Evolutionary conservation across 2,888 invertebrate species (phyloP).

Genomic region (Nezara viridula): DNA sequence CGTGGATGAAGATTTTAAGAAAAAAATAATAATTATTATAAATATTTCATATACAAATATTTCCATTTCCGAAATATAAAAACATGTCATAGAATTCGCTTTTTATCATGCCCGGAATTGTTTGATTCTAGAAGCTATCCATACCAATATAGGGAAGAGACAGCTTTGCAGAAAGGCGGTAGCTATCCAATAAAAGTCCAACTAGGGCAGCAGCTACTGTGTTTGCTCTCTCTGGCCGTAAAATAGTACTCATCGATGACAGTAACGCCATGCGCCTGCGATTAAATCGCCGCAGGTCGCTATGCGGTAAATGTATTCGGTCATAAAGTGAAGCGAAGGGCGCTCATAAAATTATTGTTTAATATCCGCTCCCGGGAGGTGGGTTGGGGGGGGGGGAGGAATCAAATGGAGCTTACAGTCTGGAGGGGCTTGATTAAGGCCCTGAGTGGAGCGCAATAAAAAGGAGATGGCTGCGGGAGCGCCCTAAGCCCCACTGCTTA

Average conservation of each 20-base stretch:
- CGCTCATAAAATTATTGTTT: constrained; percentile 57
- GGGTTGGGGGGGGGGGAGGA: not conserved
- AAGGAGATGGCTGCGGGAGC: constrained; percentile 41
- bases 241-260: not conserved
- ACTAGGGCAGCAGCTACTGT: not conserved
- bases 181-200: constrained; percentile 22
- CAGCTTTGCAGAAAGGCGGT: not conserved
- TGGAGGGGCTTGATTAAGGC: constrained; percentile 42
- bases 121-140: not conserved
- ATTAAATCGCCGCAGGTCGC: not conserved
- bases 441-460: constrained; percentile 51
- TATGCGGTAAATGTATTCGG: not conserved
- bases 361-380: constrained; percentile 38
- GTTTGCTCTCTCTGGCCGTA: not conserved
- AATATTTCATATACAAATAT: too few species aligned
- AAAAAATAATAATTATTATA: too few species aligned
- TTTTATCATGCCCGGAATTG: not conserved
- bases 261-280: not conserved
- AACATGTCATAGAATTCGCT: not conserved
- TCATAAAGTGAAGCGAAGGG: not conserved
- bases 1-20: too few species aligned
- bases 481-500: constrained; percentile 2
- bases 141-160: not conserved
- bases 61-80: too few species aligned
- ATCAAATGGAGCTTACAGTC: not conserved